Conservation (phyloP, 2,113 vertebrate species). For the Nothoprocta perdicaria region DNA sequence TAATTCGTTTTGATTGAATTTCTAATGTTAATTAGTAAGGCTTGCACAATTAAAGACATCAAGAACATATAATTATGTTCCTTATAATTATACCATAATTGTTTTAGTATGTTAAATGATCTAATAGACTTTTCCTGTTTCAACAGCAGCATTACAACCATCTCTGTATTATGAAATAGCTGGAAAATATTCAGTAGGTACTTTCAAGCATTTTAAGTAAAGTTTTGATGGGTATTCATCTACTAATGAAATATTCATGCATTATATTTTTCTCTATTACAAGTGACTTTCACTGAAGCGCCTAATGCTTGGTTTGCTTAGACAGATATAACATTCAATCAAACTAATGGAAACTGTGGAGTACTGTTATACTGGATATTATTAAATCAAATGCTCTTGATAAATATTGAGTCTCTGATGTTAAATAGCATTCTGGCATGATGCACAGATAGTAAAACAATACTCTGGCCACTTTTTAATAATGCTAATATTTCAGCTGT, state of each 20-base stretch:
- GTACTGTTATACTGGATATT: conserved; percentile 67
- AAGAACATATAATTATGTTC: conserved; percentile 76
- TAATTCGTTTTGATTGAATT: conserved; percentile 75
- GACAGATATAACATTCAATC: conserved; percentile 65
- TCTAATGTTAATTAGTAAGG: conserved; percentile 73
- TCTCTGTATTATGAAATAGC: conserved; percentile 68
- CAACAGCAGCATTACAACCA: conserved; percentile 44
- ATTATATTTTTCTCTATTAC: conserved; percentile 68
- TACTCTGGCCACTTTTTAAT: conserved; percentile 44
- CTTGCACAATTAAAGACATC: conserved; percentile 69
- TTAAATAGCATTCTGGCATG: conserved; percentile 60
- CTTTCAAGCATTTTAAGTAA: conserved; percentile 65
- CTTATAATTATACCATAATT: conserved; percentile 74
- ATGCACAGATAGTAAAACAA: conserved; percentile 50
- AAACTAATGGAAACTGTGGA: conserved; percentile 69
- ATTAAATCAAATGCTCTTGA: conserved; percentile 73
- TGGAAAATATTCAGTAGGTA: conserved; percentile 63
- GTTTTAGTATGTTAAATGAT: conserved; percentile 74
- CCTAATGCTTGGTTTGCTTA: conserved; percentile 68
- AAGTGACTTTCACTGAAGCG: conserved; percentile 63
- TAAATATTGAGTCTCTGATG: conserved; percentile 72
- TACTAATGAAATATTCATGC: conserved; percentile 74
- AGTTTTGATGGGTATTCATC: conserved; percentile 71
- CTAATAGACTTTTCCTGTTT: conserved; percentile 70
- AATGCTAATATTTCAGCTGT: conserved; percentile 53